Percentiles rank a stretch among this genome's conserved stretches.
Conservation (phyloP, 2,797 vertebrate species). For the Mus caroli region DNA sequence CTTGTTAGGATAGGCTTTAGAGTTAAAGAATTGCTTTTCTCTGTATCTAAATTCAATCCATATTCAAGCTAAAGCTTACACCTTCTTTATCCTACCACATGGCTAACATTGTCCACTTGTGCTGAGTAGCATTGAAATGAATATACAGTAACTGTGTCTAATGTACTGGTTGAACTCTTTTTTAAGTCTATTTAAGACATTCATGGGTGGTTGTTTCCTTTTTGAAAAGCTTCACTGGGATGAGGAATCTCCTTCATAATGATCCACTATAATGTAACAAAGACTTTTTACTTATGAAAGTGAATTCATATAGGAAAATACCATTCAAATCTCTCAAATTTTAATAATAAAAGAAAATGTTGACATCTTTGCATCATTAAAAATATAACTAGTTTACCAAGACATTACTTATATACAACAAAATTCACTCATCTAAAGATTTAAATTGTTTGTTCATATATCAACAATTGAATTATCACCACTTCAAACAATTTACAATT, state of each 20-base stretch:
- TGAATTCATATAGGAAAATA: conserved; percentile 26
- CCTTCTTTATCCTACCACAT: conserved; percentile 32
- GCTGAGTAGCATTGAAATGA: conserved; percentile 54
- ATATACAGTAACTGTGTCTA: conserved; percentile 18
- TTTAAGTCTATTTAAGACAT: conserved; percentile 15
- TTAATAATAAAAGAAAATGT: conserved; percentile 63
- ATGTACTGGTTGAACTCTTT: background rate
- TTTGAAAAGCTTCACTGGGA: conserved; percentile 36
- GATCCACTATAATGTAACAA: background rate
- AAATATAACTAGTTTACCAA: conserved; percentile 21
- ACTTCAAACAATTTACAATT: conserved; percentile 56
- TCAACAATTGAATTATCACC: background rate
- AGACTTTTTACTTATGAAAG: conserved; percentile 39
- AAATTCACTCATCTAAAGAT: conserved; percentile 11
- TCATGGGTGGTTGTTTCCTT: conserved; percentile 52
- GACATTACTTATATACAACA: background rate
- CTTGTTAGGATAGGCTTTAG: background rate
- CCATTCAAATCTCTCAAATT: conserved; percentile 29
- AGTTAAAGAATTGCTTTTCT: conserved; percentile 22
- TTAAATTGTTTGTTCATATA: conserved; percentile 54
- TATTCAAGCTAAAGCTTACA: conserved; percentile 21
- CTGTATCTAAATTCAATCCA: conserved; percentile 33
- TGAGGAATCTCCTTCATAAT: conserved; percentile 33
- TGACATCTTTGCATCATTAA: conserved; percentile 59
- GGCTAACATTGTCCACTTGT: background rate